Evolutionary conservation across 2,113 vertebrate genomes (phyloP).

Genomic region (Callionymus lyra): DNA sequence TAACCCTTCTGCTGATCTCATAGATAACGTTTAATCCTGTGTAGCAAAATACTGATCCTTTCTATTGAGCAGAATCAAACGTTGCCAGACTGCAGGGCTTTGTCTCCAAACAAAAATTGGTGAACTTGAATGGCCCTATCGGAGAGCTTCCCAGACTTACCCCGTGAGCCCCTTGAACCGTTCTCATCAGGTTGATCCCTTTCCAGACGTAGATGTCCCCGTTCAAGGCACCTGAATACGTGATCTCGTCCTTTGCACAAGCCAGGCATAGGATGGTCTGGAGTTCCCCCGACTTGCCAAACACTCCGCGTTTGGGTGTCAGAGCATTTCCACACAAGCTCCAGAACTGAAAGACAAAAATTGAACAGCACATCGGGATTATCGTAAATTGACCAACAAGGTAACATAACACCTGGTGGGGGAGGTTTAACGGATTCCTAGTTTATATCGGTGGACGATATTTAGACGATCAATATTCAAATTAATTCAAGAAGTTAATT

Average conservation of each 20-base stretch:
- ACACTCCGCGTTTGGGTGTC: constrained; percentile 91
- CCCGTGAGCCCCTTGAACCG: constrained; percentile 90
- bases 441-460: too few species aligned
- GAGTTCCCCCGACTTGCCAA: constrained; percentile 95
- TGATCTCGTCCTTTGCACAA: constrained; percentile 91
- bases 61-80: constrained; percentile 39
- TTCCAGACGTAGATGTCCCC: constrained; percentile 98
- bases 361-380: too few species aligned
- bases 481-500: too few species aligned
- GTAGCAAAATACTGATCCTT: constrained; percentile 60
- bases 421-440: too few species aligned
- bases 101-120: not conserved
- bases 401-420: too few species aligned
- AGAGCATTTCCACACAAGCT: constrained; percentile 94
- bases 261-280: constrained; percentile 97
- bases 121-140: not conserved
- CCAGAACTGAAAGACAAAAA: constrained; percentile 99
- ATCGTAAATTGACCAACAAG: too few species aligned
- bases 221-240: constrained; percentile 92
- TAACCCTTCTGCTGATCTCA: constrained; percentile 60
- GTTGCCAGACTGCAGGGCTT: not conserved
- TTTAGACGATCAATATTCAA: too few species aligned
- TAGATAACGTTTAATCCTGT: constrained; percentile 64
- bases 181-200: constrained; percentile 85
- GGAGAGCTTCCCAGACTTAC: constrained; percentile 69